phyloP scores from a whole-genome alignment of 2,113 vertebrate genomes.

The Etia nguti region DNA sequence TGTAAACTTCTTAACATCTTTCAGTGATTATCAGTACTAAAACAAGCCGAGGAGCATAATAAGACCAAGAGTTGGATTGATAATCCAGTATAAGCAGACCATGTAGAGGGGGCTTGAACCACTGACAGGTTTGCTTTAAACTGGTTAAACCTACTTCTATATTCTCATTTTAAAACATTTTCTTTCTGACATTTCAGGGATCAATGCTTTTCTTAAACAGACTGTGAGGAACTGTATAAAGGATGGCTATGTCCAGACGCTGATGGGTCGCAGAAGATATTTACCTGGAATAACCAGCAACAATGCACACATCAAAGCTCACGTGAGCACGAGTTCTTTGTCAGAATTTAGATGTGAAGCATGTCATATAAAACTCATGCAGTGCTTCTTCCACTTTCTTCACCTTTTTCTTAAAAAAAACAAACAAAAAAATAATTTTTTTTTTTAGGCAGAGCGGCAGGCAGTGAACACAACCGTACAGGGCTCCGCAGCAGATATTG shows the following conservation, averaged over 20 bases:
- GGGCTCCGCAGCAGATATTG: constrained; percentile 94
- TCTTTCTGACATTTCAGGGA: constrained; percentile 71
- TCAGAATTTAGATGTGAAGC: background rate
- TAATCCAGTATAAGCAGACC: background rate
- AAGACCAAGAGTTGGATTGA: background rate
- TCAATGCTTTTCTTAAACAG: constrained; percentile 85
- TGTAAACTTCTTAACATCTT: background rate
- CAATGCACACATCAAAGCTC: constrained; percentile 83
- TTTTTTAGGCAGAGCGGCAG: constrained; percentile 87
- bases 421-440: too few relatives aligned
- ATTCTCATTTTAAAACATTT: background rate
- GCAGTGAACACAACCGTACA: constrained; percentile 95
- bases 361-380: background rate
- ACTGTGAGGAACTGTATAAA: constrained; percentile 86
- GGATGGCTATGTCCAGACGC: constrained; percentile 88
- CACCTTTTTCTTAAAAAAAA: background rate
- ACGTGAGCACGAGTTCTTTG: constrained; percentile 69
- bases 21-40: background rate
- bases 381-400: background rate
- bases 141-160: background rate
- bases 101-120: background rate
- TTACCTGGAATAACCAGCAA: constrained; percentile 86
- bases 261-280: constrained; percentile 88
- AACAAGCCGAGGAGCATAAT: background rate
- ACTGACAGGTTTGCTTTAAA: background rate